A percentile compares a stretch with the other conserved stretches of the same genome.
These are phyloP conservation scores for Luffia ferchaultella DNA, from an alignment of 2,888 invertebrate genomes.

Conservation along the genomic window DNA sequence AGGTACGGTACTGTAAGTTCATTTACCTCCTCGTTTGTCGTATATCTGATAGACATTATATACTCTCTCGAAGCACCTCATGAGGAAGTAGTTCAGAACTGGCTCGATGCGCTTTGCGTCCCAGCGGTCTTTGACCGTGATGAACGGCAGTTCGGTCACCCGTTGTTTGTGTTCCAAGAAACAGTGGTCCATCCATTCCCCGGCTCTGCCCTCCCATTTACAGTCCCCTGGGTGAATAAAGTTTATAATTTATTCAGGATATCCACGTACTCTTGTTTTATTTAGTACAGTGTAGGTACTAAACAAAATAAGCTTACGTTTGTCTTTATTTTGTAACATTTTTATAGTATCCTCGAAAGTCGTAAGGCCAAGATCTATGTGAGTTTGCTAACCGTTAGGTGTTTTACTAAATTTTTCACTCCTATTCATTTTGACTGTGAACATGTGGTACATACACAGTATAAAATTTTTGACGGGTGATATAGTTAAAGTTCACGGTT, in stretches of 20 bases:
- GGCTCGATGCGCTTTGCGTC: constrained; percentile 51
- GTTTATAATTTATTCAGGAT: constrained; percentile 5
- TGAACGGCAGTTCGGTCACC: constrained; percentile 58
- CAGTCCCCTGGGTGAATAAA: constrained; percentile 46
- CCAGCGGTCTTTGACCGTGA: constrained; percentile 55
- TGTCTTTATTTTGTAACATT: no score
- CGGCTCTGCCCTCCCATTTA: constrained; percentile 66
- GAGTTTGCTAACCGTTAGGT: no score
- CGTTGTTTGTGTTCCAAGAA: constrained; percentile 56
- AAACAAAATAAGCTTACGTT: no score
- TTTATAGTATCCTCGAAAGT: no score
- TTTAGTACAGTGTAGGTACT: no score
- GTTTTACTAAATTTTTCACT: no score
- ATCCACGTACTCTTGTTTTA: not conserved
- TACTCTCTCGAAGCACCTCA: constrained; percentile 51
- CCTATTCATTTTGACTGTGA: no score
- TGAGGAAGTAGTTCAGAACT: constrained; percentile 52
- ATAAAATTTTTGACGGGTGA: no score
- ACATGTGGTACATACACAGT: no score
- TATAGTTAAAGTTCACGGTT: no score
- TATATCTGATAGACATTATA: constrained; percentile 63
- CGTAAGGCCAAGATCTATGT: no score
- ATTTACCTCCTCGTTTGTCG: constrained; percentile 58
- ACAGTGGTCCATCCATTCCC: constrained; percentile 70
- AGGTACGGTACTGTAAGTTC: no score